Evolutionary conservation across 1,140 invertebrate genomes (phyloP), one percentile per base, ranked within the genome.

Genomic region (Heliconius himera): DNA sequence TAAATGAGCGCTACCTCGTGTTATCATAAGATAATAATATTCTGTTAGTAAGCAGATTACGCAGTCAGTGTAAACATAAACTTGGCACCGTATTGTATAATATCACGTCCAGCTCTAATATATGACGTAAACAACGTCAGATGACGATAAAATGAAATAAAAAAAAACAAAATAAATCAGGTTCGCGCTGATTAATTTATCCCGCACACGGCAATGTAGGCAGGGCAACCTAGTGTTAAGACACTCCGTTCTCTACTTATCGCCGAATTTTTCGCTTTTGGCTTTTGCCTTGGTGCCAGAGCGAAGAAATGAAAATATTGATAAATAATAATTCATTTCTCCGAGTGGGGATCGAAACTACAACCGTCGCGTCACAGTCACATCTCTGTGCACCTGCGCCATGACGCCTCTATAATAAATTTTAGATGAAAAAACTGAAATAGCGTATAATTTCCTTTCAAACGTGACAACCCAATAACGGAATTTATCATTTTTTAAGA

Each of bases 1-100:
- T 22, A 60, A 29, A 11, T 29, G 22, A 26, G 22, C 20, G 3
- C 26, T 66, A 56, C n/a, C 54, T 29, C 22, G 54, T 26, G 51
- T 78, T 79, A 51, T 79, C 73, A 74, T 49, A n/a, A 46, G 56
- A 79, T 79, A 74, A 79, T 79, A 79, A 74, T 79, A 79, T 79
- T 46, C 49, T 26, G 70, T 38, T 78, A 73, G 77, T 79, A 79
- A 79, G 72, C 72, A 66, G 11, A 29, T 66, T 66, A 66, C 60
- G 60, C 26, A 66, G 26, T 29, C 26, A 66, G 11, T 29, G 60
- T 66, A 66, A 66, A 66, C 60, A 66, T 29, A 66, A 66, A 66
- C 60, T 66, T 66, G 60, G 60, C 60, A 66, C 11, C 3, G 26
- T 66, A 56, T 29, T 66, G 60, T 66, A 66, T 66, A 29, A 66